Base-by-base conservation (phyloP, 2,888 invertebrate genomes). In the Agapostemon virescens region DNA sequence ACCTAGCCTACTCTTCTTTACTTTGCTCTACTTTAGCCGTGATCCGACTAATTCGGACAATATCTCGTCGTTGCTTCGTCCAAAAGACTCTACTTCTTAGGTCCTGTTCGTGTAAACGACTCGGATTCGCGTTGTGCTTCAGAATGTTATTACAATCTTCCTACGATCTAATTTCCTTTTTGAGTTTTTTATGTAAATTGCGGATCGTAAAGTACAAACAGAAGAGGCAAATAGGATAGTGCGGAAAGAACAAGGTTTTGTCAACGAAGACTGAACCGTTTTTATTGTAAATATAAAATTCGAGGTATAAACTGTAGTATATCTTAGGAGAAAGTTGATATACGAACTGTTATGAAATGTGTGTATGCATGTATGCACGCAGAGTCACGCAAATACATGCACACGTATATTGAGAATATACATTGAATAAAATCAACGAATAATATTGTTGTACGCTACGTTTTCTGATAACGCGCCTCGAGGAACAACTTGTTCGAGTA, bases 231-330 rank as follows among this genome's bases (percentile, higher is more conserved):
- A 64, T 64, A 72, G 17, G 38, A 64, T 61, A 38, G 26, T 45
- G 70, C 33, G 49, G 30, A 33, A 63, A 52, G 52, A 77, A 45
- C 33, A 64, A 68, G 61, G 79, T 79, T 69, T 80, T 77, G 64
- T 84, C 77, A 82, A 84, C 84, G 85, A 89, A 90, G 90, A 90
- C 90, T 90, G 90, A 90, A 88, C 88, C 88, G 90, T 85, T 86
- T 88, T 87, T 89, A 90, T 84, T 80, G 84, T 90, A 89, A 72
- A 45, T 82, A 63, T 49, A 23, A 49, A 74, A 80, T 70, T 73
- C 23, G 13, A 61, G 69, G 30, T 74, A 72, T 61, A 38, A 74
- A 49, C 75, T 78, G 36, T 69, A 63, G 49, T 63, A 68, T 64
- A 70, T 36, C 69, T 55, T 74, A 45, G 45, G 33, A 82, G 64